Evolutionary conservation across 2,888 invertebrate genomes (phyloP), one percentile per base, ranked within the genome.

Genomic region (Linnaemya vulpina): DNA sequence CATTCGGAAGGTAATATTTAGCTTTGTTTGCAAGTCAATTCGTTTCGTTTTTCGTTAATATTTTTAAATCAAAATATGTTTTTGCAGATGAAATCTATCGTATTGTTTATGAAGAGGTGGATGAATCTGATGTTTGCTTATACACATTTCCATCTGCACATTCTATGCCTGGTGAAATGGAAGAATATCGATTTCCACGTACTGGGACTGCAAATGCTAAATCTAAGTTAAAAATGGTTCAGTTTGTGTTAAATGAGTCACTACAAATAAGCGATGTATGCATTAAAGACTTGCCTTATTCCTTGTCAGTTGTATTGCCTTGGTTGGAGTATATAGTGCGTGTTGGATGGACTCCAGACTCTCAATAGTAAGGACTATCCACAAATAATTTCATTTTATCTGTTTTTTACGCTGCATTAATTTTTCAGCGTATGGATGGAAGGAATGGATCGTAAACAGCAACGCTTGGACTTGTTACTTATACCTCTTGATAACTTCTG

Each of bases 321-420:
- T 97, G 97, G 97, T 95, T 97, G 93, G 99, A 99, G 90, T 99
- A 99, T 92, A 94, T 99, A 87, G 97, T 98, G 0, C 93, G 99
- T 87, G 97, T 97, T 15, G 99, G 98, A 0, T 99, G 99, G 99
- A 97, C 97, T 0, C 97, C 97, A 0, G 96, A 97, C 90, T 96
- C 97, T 38, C 95, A 96, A 89, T 96, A 95, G 98, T 98, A 93
- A 95, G 96, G 94, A 17, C 13, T 63, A 35, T 49, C 2, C 11
- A 25, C 65, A 0, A 51, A 30, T 17, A 35, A 8, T 46, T 40
- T 53, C 5, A 30, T 40, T 65, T 15, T 40, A 58, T 17, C 46
- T n/a, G 35, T 73, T 70, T 60, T 13, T 30, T n/a, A 63, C 4
- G 11, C 9, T 9, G 8, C 0, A 51, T 82, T 63, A 53, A n/a